Conservation (phyloP, 2,113 vertebrate genomes). For the Anguilla rostrata region DNA sequence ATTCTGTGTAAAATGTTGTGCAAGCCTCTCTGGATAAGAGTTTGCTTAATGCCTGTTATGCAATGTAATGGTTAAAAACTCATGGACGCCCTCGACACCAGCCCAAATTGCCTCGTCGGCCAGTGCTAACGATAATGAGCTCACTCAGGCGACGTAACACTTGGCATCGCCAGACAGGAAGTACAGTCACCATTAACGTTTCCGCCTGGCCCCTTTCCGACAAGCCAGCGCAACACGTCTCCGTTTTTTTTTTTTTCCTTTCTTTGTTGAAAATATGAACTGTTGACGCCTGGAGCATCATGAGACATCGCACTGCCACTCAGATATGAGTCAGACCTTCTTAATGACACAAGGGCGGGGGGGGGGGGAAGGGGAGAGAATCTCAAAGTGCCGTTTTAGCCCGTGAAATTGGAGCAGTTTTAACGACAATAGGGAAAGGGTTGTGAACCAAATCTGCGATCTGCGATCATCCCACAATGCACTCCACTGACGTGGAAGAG, state of each 20-base stretch:
- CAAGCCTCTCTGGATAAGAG: no score
- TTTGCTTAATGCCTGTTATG: no score
- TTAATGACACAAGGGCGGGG: neutral
- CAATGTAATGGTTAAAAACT: no score
- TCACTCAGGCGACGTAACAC: neutral
- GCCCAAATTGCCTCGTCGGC: neutral
- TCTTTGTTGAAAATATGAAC: constrained; percentile 15
- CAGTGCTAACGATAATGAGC: neutral
- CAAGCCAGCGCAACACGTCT: neutral
- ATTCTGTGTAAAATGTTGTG: no score
- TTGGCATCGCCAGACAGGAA: neutral
- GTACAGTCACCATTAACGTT: neutral
- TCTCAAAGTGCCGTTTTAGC: neutral
- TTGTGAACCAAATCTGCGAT: neutral
- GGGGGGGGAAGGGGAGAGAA: neutral
- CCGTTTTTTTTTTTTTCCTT: neutral
- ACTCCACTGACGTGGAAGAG: neutral
- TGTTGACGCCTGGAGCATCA: constrained; percentile 20
- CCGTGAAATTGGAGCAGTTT: neutral
- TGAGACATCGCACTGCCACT: neutral
- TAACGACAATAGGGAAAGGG: neutral
- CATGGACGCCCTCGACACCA: neutral
- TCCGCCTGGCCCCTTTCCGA: neutral
- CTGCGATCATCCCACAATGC: neutral
- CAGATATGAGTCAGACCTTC: neutral